Percentiles rank a stretch among this genome's conserved stretches.
phyloP scores from a whole-genome alignment of 2,113 vertebrate genomes.

The Globicephala melas region DNA sequence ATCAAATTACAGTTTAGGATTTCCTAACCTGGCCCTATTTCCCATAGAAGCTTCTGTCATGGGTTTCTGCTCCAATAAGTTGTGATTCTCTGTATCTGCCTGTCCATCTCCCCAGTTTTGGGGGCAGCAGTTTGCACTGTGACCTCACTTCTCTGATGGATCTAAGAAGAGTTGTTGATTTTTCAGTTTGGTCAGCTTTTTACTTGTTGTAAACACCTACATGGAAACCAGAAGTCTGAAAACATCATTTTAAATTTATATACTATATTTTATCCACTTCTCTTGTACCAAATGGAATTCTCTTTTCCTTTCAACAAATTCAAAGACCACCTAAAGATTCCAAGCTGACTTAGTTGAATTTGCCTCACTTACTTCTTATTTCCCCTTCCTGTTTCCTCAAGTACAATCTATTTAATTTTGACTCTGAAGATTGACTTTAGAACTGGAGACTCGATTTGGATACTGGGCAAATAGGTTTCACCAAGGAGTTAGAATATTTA shows the following conservation, averaged over 20 bases:
- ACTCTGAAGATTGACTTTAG: background rate
- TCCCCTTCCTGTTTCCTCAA: background rate
- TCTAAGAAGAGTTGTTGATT: background rate
- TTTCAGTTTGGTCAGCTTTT: background rate
- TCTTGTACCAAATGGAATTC: background rate
- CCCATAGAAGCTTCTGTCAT: background rate
- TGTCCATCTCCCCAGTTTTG: background rate
- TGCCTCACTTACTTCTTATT: background rate
- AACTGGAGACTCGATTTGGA: conserved; percentile 10
- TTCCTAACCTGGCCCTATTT: background rate
- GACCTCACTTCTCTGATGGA: background rate
- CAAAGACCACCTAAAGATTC: background rate
- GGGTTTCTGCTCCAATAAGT: background rate
- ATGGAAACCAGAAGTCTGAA: background rate
- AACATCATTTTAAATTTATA: background rate
- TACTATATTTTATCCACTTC: background rate
- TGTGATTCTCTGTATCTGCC: background rate
- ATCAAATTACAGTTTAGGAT: no score
- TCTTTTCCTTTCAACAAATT: conserved; percentile 12
- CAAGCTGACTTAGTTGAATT: background rate
- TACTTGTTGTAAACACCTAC: background rate
- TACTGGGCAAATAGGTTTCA: background rate
- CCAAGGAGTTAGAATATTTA: conserved; percentile 1
- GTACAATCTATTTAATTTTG: background rate
- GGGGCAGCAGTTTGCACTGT: background rate